A percentile compares a stretch with the other conserved stretches of the same genome.
phyloP scores from a whole-genome alignment of 2,113 vertebrate species.

The Athene noctua region DNA sequence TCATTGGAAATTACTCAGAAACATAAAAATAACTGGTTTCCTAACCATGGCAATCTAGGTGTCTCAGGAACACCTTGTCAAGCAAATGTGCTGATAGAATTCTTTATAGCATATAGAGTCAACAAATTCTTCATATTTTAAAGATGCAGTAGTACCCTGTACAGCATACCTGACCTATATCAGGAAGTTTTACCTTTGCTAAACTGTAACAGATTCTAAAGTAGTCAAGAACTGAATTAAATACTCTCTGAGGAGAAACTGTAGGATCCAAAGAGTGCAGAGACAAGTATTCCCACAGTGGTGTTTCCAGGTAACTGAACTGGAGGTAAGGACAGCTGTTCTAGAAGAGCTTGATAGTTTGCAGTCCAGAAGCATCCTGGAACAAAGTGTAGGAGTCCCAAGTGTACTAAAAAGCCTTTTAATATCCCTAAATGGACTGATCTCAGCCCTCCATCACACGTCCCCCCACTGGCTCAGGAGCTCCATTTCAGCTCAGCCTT shows the following conservation, averaged over 20 bases:
- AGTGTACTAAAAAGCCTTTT: not conserved
- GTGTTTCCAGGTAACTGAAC: not conserved
- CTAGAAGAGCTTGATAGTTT: not conserved
- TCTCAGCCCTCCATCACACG: fast-evolving
- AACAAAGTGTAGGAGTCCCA: not conserved
- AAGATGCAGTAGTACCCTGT: not conserved
- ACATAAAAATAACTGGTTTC: not conserved
- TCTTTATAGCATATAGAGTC: not conserved
- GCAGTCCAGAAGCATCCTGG: not conserved
- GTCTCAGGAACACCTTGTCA: not conserved
- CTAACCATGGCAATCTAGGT: not conserved
- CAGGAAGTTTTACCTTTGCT: not conserved
- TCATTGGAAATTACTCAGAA: not conserved
- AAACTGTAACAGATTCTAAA: not conserved
- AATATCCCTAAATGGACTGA: not conserved
- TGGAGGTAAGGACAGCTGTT: not conserved
- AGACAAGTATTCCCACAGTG: not conserved
- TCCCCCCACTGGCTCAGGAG: not conserved
- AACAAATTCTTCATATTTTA: not conserved
- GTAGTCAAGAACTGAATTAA: not conserved
- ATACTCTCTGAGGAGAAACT: not conserved
- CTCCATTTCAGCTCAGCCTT: not conserved
- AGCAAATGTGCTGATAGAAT: not conserved
- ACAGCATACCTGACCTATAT: not conserved
- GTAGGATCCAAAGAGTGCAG: not conserved